Evolutionary conservation across 2,113 vertebrate species (phyloP).

Genomic region (Mesocricetus auratus): DNA sequence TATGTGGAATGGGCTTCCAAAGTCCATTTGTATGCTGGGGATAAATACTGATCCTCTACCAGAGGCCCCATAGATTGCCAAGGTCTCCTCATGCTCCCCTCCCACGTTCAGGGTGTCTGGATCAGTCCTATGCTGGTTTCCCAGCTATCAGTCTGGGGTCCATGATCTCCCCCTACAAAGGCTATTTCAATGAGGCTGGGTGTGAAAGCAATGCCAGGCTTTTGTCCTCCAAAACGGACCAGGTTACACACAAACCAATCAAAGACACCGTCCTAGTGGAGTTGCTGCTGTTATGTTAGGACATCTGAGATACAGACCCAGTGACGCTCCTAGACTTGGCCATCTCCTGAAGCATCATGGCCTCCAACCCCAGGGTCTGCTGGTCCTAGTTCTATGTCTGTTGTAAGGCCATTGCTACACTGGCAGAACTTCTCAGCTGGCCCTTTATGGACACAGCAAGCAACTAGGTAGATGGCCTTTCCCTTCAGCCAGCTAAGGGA

Average conservation of each 20-base stretch:
- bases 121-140: no score
- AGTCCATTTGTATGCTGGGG: no score
- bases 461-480: not conserved
- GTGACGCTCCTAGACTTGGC: not conserved
- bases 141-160: no score
- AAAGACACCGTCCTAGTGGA: not conserved
- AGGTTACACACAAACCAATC: not conserved
- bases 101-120: no score
- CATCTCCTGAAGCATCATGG: not conserved
- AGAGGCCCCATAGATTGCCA: no score
- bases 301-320: not conserved
- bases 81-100: no score
- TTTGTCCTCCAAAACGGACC: not conserved
- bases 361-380: not conserved
- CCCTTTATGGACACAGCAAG: not conserved
- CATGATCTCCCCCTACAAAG: no score
- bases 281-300: not conserved
- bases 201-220: not conserved
- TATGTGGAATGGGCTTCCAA: no score
- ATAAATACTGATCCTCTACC: no score
- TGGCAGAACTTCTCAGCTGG: not conserved
- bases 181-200: no score
- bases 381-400: not conserved
- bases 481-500: not conserved
- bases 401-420: not conserved